Evolutionary conservation across 92 coral and sea anemone species (phyloP), one percentile per base, ranked within the genome.

Genomic region (Zoanthus gigantus): DNA sequence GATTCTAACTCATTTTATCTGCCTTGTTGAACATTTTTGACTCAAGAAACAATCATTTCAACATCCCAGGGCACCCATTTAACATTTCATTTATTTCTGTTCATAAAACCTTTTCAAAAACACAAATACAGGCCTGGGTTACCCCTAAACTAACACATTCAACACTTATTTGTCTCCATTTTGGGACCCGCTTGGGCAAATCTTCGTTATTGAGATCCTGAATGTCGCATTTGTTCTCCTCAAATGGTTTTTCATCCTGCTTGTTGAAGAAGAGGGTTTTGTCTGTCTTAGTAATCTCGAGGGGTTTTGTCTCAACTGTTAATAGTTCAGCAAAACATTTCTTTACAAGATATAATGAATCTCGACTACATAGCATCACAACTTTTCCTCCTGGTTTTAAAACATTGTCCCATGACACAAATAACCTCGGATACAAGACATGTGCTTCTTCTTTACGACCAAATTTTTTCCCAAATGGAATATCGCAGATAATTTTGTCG

Each of bases 391-490:
- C 85, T 42, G 29, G 57, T 46, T 29, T 74, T 28, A 81, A 16
- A 50, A 81, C 67, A 9, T 66, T 30, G 13, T 81, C 74, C 85
- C 85, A 81, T 9, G 85, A 81, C 46, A 17, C 37, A 23, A 66
- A 6, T 34, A 81, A 65, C 14, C 54, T 81, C 1, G 75, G 75
- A 47, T 66, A 81, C 63, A 81, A 66, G 47, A 46, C 29, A 30
- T 45, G 65, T 16, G 48, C 2, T 46, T 66, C 75, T 67, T 81
- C 76, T 66, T 81, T 67, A 12, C 28, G 56, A 31, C 85, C 85
- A 81, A 81, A 81, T 60, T 81, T 81, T 66, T 81, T 34, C 47
- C 85, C 85, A 67, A 81, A 81, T 23, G 85, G 85, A 81, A 81
- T 47, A 45, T 81, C 85, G 47, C 85, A 81, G 60, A 81, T 28